These are phyloP conservation scores for Opisthograptis luteolata DNA, from an alignment of 2,888 invertebrate genomes.

Conservation along the genomic window DNA sequence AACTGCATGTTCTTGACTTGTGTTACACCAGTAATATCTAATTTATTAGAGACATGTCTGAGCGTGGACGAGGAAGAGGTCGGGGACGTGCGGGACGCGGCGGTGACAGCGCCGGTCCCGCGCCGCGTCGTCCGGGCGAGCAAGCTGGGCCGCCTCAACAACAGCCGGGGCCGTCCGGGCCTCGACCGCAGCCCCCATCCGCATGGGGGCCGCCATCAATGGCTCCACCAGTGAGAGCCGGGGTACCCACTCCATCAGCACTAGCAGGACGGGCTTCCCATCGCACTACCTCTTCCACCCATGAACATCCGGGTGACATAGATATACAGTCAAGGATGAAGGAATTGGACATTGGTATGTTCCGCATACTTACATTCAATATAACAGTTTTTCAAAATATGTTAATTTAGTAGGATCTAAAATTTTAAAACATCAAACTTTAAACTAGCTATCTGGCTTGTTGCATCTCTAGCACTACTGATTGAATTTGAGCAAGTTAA, in stretches of 20 bases:
- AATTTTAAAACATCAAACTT: no score
- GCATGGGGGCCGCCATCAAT: constrained; percentile 70
- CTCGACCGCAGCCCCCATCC: constrained; percentile 68
- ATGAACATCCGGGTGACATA: constrained; percentile 72
- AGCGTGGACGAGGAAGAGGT: constrained; percentile 67
- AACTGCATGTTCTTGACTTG: no score
- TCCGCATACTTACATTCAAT: background rate
- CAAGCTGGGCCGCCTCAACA: constrained; percentile 47
- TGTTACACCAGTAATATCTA: no score
- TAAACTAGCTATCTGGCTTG: no score
- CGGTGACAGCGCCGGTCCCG: constrained; percentile 47
- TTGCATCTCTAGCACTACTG: no score
- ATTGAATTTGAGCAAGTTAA: no score
- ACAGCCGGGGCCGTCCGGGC: constrained; percentile 45
- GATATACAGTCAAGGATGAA: constrained; percentile 71
- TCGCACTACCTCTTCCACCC: constrained; percentile 57
- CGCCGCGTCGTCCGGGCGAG: constrained; percentile 56
- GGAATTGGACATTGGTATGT: constrained; percentile 56
- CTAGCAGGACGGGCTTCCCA: constrained; percentile 67
- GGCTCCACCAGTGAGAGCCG: constrained; percentile 64
- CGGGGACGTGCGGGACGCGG: constrained; percentile 71
- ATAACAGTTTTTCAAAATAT: no score
- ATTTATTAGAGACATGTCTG: constrained; percentile 48
- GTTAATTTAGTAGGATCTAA: no score
- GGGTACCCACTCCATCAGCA: constrained; percentile 56